Evolutionary conservation across 2,113 vertebrate genomes (phyloP), one percentile per base, ranked within the genome.

Genomic region (Microcebus tavaratra): DNA sequence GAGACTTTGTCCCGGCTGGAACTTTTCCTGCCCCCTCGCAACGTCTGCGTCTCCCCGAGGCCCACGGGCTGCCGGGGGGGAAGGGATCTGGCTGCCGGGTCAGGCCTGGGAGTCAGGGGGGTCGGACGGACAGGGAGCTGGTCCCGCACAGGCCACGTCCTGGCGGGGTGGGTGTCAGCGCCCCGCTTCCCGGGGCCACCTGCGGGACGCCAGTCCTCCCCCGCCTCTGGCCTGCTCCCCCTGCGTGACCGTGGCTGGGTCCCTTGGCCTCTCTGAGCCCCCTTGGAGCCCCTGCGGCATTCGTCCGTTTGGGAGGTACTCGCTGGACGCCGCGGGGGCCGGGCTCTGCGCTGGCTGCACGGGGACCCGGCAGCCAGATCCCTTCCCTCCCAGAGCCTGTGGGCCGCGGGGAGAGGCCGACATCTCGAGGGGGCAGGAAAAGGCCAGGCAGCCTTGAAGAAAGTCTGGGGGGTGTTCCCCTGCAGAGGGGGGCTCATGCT

Each of bases 341-440:
- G 12, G 34, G 21, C 57, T 87, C 59, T 45, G 17, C 78, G 70
- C 63, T 78, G 12, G 11, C 48, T 0, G 48, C 48, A 2, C 2
- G 2, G 48, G 11, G 48, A 12, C 48, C 20, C 0, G 6, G 53
- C 14, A 27, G 21, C 25, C 1, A 48, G 55, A 3, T 34, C 17
- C 36, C 59, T 36, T 53, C 23, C 36, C 14, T 23, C 36, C 53
- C 36, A 39, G 29, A 27, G 45, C 29, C 34, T 34, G 6, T 17
- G 76, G 75, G 80, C 39, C 25, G 12, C 42, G 20, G 13, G n/a
- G 59, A 78, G 31, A 48, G 17, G 55, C 1, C 4, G 34, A 29
- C 17, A 21, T n/a, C 18, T 11, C 53, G 6, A 34, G 4, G n/a
- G 45, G 14, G 39, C 23, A 23, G 55, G 27, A 59, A 70, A 39